phyloP scores from a whole-genome alignment of 2,113 vertebrate species.

The Orientallactaga bullata region DNA sequence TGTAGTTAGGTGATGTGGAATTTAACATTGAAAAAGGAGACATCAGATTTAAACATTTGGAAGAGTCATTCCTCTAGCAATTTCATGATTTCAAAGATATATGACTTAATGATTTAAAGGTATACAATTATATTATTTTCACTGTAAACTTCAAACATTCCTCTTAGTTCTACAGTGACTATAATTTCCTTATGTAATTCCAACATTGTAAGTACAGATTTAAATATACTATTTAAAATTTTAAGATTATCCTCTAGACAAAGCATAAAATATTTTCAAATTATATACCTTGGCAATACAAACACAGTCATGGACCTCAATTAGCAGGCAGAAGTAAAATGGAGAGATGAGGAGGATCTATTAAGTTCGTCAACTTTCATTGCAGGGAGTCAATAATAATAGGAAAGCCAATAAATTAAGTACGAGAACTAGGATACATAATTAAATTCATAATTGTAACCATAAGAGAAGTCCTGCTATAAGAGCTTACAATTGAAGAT shows the following conservation, averaged over 20 bases:
- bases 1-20: not conserved
- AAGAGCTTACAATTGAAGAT: not conserved
- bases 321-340: not conserved
- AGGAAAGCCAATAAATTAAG: not conserved
- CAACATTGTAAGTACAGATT: not conserved
- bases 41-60: not conserved
- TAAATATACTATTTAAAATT: constrained; percentile 19
- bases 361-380: not conserved
- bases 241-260: not conserved
- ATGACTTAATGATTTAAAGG: not conserved
- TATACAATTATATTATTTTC: not conserved
- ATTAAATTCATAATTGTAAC: not conserved
- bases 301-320: not conserved
- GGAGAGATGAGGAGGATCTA: not conserved
- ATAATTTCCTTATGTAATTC: not conserved
- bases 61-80: not conserved
- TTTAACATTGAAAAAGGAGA: not conserved
- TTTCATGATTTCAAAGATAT: not conserved
- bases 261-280: not conserved
- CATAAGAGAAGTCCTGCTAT: not conserved
- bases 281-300: not conserved
- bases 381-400: not conserved
- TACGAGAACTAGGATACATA: not conserved
- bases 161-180: not conserved
- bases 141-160: not conserved